Base-by-base conservation (phyloP, 2,113 vertebrate genomes). In the Caretta caretta region DNA sequence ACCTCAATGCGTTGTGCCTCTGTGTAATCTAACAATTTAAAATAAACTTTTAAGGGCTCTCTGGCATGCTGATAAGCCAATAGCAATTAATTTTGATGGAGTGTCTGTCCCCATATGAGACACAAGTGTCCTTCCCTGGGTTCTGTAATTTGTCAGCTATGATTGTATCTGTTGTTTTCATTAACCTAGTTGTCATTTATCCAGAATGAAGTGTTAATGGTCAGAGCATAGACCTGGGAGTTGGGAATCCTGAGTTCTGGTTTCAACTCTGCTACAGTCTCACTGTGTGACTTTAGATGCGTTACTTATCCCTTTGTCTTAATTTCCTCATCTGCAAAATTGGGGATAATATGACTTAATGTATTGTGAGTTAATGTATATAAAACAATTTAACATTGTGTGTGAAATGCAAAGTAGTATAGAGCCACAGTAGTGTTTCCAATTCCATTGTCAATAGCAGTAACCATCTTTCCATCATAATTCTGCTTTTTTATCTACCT, bases 101-200 rank as follows among this genome's bases (percentile, higher is more conserved):
- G 29, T 65, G 84, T n/a, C 27, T 57, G 53, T 31, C 87, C 29
- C 53, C 35, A 29, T 59, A 51, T 80, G 25, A 87, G 62, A 38
- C 53, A 42, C 0, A 1, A 88, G 10, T 1, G 17, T 49, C 31
- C 5, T 81, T 86, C 86, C 46, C 59, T 19, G 87, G 86, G 8
- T 17, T 88, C 14, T 93, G 8, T 85, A 78, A 35, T 20, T 90
- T 54, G 29, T 84, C 10, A 81, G 49, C 7, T 59, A 24, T 0
- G 1, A 20, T 22, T 83, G 3, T 1, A 0, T 92, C 62, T 72
- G 12, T 22, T 19, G 57, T 8, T 14, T 20, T 46, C 80, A 46
- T 72, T 85, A 24, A 80, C 22, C 59, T 24, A 10, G 46, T 42
- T 80, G 53, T n/a, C 49, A 91, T 80, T 81, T 57, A 42, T 22